Percentiles rank a stretch among this genome's conserved stretches.
phyloP scores from a whole-genome alignment of 2,797 vertebrate species.

The Channa striata region DNA sequence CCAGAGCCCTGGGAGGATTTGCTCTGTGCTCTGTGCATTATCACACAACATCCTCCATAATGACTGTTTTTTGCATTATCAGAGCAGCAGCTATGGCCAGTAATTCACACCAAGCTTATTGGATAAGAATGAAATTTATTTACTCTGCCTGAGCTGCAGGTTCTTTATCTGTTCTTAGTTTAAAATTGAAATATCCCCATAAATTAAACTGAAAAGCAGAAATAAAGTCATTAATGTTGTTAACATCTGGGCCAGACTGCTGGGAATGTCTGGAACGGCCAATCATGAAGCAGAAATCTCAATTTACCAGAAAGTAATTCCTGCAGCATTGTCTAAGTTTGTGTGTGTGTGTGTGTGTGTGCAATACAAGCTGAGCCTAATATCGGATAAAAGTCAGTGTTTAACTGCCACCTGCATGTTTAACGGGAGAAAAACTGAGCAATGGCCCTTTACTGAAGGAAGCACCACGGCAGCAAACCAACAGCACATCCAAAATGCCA shows the following conservation, averaged over 20 bases:
- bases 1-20: slow-evolving; percentile 40
- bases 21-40: slow-evolving; percentile 21
- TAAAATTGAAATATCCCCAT: not conserved
- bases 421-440: not conserved
- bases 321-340: slow-evolving; percentile 34
- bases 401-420: slow-evolving; percentile 22
- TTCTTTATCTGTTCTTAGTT: slow-evolving; percentile 13
- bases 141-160: not conserved
- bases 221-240: slow-evolving; percentile 7
- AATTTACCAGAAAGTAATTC: slow-evolving; percentile 25
- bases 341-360: not conserved
- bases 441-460: slow-evolving; percentile 14
- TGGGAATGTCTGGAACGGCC: slow-evolving; percentile 24
- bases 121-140: slow-evolving; percentile 21
- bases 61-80: slow-evolving; percentile 27
- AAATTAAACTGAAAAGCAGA: not conserved
- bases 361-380: slow-evolving; percentile 1
- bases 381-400: slow-evolving; percentile 13
- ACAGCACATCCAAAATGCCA: not conserved
- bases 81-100: slow-evolving; percentile 4
- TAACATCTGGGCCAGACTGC: slow-evolving; percentile 14
- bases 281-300: slow-evolving; percentile 29
- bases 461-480: slow-evolving; percentile 3
- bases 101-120: not conserved
- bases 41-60: slow-evolving; percentile 26